Conservation (phyloP, 2,113 vertebrate species). For the Pomatorhinus ruficollis region DNA sequence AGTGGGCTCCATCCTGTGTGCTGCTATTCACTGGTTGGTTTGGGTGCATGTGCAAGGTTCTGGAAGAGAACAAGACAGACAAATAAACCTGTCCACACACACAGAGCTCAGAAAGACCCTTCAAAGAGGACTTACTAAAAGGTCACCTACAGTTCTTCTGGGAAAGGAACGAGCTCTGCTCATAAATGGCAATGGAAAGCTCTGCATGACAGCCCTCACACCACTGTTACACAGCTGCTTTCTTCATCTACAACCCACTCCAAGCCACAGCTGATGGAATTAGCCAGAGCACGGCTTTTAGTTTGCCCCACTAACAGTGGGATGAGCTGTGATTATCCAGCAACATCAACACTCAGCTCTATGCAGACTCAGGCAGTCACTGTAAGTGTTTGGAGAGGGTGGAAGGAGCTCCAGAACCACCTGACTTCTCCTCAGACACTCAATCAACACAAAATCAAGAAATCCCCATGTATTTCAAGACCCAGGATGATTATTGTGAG, state of each 20-base stretch:
- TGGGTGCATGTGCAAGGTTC: neutral
- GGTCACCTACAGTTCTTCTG: neutral
- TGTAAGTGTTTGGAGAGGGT: neutral
- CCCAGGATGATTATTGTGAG: accelerated
- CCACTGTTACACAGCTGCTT: neutral
- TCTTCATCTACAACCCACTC: neutral
- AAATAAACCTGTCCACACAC: neutral
- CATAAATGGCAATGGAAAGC: neutral
- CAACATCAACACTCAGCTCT: neutral
- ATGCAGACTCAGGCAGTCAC: neutral
- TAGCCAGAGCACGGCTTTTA: neutral
- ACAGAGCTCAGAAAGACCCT: neutral
- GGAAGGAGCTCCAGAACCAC: neutral
- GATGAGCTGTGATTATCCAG: neutral
- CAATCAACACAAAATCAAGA: neutral
- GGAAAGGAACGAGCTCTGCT: neutral
- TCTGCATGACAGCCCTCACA: neutral
- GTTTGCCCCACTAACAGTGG: neutral
- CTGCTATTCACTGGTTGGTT: neutral
- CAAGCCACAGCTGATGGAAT: neutral
- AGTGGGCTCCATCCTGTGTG: neutral
- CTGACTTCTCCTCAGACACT: neutral
- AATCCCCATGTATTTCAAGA: neutral
- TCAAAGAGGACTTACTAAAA: neutral
- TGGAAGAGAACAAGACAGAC: neutral